These are phyloP conservation scores for Seriola aureovittata DNA, from an alignment of 2,113 vertebrate species.

Conservation along the genomic window DNA sequence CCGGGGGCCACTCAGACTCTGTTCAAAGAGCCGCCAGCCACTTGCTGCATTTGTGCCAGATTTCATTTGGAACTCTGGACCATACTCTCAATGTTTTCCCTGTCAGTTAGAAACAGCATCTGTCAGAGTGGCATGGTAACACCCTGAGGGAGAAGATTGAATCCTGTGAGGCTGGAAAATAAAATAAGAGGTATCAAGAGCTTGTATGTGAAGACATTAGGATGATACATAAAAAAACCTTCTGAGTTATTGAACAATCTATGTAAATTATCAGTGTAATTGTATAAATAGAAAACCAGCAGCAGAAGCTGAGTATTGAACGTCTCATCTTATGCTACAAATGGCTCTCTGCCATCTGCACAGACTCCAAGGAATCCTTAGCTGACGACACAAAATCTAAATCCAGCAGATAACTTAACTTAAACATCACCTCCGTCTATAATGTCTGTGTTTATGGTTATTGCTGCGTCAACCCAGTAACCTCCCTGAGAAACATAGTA, in stretches of 20 bases:
- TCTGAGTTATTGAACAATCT: constrained; percentile 58
- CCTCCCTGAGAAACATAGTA: background rate
- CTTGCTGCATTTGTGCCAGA: constrained; percentile 66
- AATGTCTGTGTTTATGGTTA: constrained; percentile 33
- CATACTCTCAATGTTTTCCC: constrained; percentile 41
- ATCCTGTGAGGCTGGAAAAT: constrained; percentile 48
- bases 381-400: constrained; percentile 12
- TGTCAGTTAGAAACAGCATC: constrained; percentile 58
- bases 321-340: constrained; percentile 24
- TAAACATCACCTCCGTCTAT: constrained; percentile 27
- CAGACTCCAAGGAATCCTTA: constrained; percentile 6
- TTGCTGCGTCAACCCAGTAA: constrained; percentile 26
- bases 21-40: constrained; percentile 63
- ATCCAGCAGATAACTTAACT: constrained; percentile 34
- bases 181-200: constrained; percentile 20
- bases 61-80: constrained; percentile 73
- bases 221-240: constrained; percentile 9
- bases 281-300: constrained; percentile 47
- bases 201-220: constrained; percentile 18
- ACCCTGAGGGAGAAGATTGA: constrained; percentile 48
- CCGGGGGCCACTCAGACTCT: constrained; percentile 60
- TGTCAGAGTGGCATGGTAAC: constrained; percentile 41
- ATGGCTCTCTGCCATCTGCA: constrained; percentile 28
- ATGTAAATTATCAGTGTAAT: constrained; percentile 35
- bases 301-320: constrained; percentile 9